These are phyloP conservation scores for Rhinoraja longicauda DNA, from an alignment of 2,797 vertebrate genomes.

Conservation along the genomic window DNA sequence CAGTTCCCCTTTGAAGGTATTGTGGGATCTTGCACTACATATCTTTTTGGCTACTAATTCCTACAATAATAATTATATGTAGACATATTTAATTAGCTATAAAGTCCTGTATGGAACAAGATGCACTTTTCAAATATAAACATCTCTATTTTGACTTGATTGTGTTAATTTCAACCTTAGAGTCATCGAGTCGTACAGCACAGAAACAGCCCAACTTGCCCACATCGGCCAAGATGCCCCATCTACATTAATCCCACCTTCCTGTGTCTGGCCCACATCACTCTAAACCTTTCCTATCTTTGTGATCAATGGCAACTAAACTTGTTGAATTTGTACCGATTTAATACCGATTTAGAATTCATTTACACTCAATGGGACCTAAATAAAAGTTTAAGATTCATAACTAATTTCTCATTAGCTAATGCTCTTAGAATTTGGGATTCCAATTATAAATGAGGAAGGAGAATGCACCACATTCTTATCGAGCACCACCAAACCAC, in stretches of 20 bases:
- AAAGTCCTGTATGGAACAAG: background rate
- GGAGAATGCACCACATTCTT: background rate
- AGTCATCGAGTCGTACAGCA: no score
- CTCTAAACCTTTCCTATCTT: background rate
- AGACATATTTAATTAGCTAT: background rate
- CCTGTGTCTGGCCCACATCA: no score
- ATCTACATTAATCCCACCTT: no score
- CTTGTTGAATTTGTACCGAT: background rate
- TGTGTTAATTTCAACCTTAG: background rate
- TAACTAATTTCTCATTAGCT: background rate
- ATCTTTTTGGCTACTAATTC: no score
- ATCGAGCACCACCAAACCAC: background rate
- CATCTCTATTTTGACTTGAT: background rate
- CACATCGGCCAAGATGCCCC: no score
- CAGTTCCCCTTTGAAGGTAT: no score
- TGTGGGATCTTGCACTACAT: no score
- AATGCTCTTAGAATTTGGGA: background rate
- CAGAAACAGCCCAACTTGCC: no score
- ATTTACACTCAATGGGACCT: background rate
- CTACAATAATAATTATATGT: background rate
- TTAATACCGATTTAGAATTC: background rate
- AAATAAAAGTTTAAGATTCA: background rate
- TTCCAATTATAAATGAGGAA: background rate
- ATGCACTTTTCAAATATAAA: no score
- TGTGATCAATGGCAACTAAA: background rate